Evolutionary conservation across 2,113 vertebrate species (phyloP), one percentile per base, ranked within the genome.

Genomic region (Candoia aspera): DNA sequence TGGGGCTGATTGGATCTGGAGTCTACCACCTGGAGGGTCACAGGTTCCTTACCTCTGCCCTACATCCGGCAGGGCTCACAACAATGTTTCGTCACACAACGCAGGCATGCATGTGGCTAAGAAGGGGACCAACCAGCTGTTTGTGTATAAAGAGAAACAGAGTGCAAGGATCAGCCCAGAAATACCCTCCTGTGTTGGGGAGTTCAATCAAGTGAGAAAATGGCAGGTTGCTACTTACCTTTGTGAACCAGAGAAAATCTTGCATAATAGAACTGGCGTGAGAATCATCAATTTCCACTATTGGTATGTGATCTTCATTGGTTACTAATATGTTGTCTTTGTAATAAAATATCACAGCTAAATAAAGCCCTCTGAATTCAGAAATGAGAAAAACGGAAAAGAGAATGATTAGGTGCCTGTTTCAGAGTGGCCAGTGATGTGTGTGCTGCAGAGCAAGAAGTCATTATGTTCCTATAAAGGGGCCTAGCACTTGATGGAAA

Each of bases 181-280:
- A 73, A 73, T 73, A 73, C 6, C 5, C 64, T 33, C n/a, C 64
- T 33, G n/a, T 5, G 10, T 6, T 4, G 64, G 24, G 46, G 60
- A 54, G 49, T 54, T n/a, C 84, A 42, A 13, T 42, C 23, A 73
- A 29, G 53, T 68, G 11, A 64, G 54, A 64, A 83, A 73, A 87
- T 12, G 46, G 26, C 12, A 91, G 88, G 92, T 88, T 96, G 83
- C 92, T 13, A 1, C 57, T 88, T 98, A 99, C 99, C 99, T 99
- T 99, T 46, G 98, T 98, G 97, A 99, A 99, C 99, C 99, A 99
- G 57, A 99, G 98, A 97, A 99, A 99, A 97, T 99, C 99, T 97
- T 99, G 99, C 97, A 97, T 99, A 95, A 99, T 97, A 88, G 98
- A 98, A 96, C 98, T 98, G 97, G 98, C 97, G 95, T 98, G 99